These are phyloP conservation scores for Silurus asotus DNA, from an alignment of 2,113 vertebrate genomes.

Conservation along the genomic window DNA sequence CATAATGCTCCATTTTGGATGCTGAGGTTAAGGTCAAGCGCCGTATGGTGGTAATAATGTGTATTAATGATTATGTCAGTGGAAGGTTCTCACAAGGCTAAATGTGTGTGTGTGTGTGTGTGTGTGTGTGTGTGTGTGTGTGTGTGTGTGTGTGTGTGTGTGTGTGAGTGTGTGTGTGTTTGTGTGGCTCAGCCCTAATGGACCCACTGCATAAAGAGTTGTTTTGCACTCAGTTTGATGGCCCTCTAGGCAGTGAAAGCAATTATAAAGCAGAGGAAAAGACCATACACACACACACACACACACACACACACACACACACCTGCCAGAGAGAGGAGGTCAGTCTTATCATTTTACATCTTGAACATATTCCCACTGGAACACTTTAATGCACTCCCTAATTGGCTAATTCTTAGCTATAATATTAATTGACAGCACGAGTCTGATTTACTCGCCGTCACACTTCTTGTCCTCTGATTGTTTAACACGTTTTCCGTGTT, in stretches of 20 bases:
- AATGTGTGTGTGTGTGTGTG: neutral
- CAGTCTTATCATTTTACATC: slow-evolving; percentile 13
- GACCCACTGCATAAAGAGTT: slow-evolving; percentile 21
- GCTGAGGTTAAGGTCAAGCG: neutral
- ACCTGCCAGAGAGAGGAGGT: neutral
- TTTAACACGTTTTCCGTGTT: neutral
- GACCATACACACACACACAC: neutral
- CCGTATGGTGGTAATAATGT: neutral
- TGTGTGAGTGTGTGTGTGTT: neutral
- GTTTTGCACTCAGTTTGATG: slow-evolving; percentile 42
- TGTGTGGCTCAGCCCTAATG: slow-evolving; percentile 32
- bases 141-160: slow-evolving; percentile 6
- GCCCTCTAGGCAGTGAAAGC: slow-evolving; percentile 28
- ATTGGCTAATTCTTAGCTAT: slow-evolving; percentile 13
- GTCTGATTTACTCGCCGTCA: neutral
- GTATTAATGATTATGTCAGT: neutral
- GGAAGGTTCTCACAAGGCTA: neutral
- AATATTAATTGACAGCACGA: neutral
- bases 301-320: neutral
- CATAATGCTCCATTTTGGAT: neutral
- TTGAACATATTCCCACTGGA: neutral
- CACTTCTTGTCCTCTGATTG: neutral
- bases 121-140: slow-evolving; percentile 3
- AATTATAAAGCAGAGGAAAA: slow-evolving; percentile 37
- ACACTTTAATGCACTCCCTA: slow-evolving; percentile 22